Base-by-base conservation (phyloP, 64 coral and sea anemone genomes). In the Montipora sp. region DNA sequence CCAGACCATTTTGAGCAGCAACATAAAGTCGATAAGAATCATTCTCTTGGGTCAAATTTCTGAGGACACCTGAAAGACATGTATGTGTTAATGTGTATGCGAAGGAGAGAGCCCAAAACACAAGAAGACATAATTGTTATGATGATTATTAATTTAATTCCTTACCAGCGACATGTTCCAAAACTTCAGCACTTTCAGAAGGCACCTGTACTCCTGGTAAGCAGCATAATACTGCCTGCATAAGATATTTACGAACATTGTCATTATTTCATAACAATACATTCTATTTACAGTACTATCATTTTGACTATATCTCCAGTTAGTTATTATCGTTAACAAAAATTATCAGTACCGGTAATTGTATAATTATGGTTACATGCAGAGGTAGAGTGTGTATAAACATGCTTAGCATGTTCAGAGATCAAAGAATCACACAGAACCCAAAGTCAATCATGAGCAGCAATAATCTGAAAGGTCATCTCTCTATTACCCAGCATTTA, bases 91-190 rank as follows among this genome's bases (percentile, higher is more conserved):
- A 43, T 77, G 24, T 73, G 36, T 57, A 57, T 8, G 53, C 8
- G 53, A 57, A 57, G 53, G 53, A 57, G 53, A 57, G 36, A 36
- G 36, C 36, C 36, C 36, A 36, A 57, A 8, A 8, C 6, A 57
- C 53, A 57, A 57, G 53, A 0, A 57, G 11, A 6, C 0, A 57
- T 57, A 57, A 11, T 57, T 8, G 11, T 11, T 3, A 57, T 6
- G 7, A 57, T 57, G 3, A 57, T 8, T 8, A 11, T 57, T 36
- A 36, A 36, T 36, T 36, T 36, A 36, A 44, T 75, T 75, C 24
- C 12, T 19, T 80, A 96, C 97, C 97, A 85, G 97, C 83, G 68
- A 92, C 87, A 77, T 96, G 88, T 55, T 96, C 94, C 53, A 98
- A 51, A 47, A 96, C 66, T 75, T 84, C n/a, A 19, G 94, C 80